Conservation (phyloP, 2,113 vertebrate genomes). For the Upupa epops region DNA sequence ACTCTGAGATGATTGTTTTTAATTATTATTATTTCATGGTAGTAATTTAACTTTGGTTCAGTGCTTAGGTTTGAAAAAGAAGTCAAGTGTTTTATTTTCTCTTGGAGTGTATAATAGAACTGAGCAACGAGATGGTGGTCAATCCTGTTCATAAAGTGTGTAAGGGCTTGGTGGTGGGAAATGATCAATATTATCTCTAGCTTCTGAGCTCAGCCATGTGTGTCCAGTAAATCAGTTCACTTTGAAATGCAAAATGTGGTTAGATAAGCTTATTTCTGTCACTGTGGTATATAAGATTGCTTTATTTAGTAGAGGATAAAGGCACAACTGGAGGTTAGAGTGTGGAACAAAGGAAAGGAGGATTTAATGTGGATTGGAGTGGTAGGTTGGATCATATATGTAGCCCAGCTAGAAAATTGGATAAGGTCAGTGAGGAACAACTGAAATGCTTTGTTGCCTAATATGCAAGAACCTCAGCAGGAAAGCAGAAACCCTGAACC, state of each 20-base stretch:
- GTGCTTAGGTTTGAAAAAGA: background rate
- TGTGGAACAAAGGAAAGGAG: background rate
- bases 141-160: background rate
- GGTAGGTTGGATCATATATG: background rate
- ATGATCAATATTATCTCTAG: background rate
- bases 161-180: conserved; percentile 12
- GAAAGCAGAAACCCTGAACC: background rate
- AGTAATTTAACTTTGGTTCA: conserved; percentile 2
- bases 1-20: background rate
- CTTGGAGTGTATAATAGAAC: conserved; percentile 13
- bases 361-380: background rate
- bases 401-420: background rate
- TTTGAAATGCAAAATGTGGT: background rate
- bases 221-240: conserved; percentile 3
- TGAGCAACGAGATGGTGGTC: background rate
- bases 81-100: conserved; percentile 18
- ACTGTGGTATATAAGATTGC: background rate
- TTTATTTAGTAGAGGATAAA: conserved; percentile 21
- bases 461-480: background rate
- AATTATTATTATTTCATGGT: background rate
- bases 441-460: background rate
- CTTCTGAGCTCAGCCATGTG: background rate
- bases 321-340: background rate
- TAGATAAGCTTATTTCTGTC: conserved; percentile 2
- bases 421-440: background rate